Percentiles rank a stretch among this genome's conserved stretches.
Evolutionary conservation across 1,140 invertebrate species (phyloP).

Genomic region (Sycophaga agraensis): DNA sequence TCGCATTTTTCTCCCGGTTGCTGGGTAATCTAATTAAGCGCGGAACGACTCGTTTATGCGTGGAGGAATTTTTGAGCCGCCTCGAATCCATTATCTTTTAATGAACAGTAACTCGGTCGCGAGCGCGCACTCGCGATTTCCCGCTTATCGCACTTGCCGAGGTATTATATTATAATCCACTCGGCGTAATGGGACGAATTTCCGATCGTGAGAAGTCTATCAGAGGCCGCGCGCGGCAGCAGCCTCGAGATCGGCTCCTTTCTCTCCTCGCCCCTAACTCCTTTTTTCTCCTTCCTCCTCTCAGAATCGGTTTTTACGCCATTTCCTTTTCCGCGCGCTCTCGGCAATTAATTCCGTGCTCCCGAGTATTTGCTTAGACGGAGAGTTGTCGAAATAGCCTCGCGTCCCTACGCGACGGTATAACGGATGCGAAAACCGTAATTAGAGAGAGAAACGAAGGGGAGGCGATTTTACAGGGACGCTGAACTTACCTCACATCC

Average conservation of each 20-base stretch:
- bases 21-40: constrained; percentile 19
- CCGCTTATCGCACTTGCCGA: not conserved
- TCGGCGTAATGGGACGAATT: constrained; percentile 22
- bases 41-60: constrained; percentile 5
- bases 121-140: constrained; percentile 19
- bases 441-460: too few species aligned
- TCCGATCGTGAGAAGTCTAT: constrained; percentile 30
- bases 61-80: constrained; percentile 9
- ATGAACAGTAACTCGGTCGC: constrained; percentile 12
- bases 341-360: constrained; percentile 22
- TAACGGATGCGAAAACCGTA: constrained; percentile 24
- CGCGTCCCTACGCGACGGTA: not conserved
- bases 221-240: not conserved
- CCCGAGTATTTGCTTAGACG: constrained; percentile 24
- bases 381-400: constrained; percentile 22
- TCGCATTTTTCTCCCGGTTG: too few species aligned
- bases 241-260: too few species aligned
- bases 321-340: constrained; percentile 26
- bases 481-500: not conserved
- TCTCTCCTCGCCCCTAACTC: not conserved
- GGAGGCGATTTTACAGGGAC: not conserved
- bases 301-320: constrained; percentile 21
- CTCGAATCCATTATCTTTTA: constrained; percentile 20
- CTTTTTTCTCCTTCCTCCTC: constrained; percentile 1
- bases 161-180: constrained; percentile 23